Evolutionary conservation across 2,113 vertebrate genomes (phyloP).

Genomic region (Hiodon alosoides): DNA sequence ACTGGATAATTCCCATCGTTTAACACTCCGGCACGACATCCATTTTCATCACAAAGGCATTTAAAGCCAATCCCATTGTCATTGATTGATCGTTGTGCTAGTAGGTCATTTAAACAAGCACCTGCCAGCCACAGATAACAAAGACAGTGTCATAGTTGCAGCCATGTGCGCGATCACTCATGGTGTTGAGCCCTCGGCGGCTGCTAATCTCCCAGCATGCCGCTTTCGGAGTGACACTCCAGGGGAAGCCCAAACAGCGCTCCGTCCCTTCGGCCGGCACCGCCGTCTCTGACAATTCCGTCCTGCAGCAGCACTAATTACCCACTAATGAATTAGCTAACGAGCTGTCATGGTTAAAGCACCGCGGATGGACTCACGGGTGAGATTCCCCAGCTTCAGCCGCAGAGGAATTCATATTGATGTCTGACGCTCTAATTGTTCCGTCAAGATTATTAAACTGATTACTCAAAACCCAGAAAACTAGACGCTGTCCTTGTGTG

Average conservation of each 20-base stretch:
- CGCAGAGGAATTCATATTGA: not conserved
- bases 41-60: no score
- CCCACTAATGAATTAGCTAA: constrained; percentile 15
- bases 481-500: constrained; percentile 3
- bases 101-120: no score
- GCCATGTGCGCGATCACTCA: not conserved
- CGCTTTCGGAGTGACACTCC: not conserved
- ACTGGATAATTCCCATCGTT: no score
- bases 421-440: not conserved
- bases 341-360: not conserved
- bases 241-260: no score
- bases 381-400: no score
- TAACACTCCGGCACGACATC: not conserved
- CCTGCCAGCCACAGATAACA: no score
- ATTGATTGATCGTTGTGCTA: no score
- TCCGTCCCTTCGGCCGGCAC: not conserved
- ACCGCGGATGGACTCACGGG: not conserved
- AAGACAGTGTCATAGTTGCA: not conserved
- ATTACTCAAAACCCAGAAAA: not conserved
- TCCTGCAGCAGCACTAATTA: constrained; percentile 7
- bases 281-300: not conserved
- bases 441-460: not conserved
- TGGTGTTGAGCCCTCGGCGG: no score
- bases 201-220: no score
- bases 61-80: not conserved